Base-by-base conservation (phyloP, 2,888 invertebrate species). In the Salpingus planirostris region DNA sequence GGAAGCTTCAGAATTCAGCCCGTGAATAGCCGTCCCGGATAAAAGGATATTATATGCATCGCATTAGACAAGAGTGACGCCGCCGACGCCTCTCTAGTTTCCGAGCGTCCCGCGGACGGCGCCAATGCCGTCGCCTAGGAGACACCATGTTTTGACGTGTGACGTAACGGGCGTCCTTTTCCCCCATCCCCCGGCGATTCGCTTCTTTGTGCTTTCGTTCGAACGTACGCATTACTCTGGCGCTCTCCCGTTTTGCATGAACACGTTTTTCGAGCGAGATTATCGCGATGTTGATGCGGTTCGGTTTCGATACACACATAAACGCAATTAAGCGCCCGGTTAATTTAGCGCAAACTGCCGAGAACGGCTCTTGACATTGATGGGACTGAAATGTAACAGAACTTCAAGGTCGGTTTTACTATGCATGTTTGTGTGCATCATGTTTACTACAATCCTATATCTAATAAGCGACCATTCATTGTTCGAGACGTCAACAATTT, bases 71-170 rank as follows among this genome's bases (percentile, higher is more conserved):
- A 27, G 10, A n/a, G 11, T 33, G 40, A 36, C 31, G 29, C 32
- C 46, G 40, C 40, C 44, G 43, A 23, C 34, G 42, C 32, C 38
- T 28, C n/a, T n/a, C 34, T 44, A 39, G 46, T 47, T 40, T 35
- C 32, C 12, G 23, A 33, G 46, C 46, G 46, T 44, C 43, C 44
- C 45, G 42, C 30, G 5, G 18, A 35, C 39, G 58, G 54, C 57
- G 54, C 55, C 56, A 46, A 44, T 37, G 38, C 33, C 44, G 59
- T 60, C 46, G 44, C 51, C 54, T 51, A 43, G 54, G 43, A 50
- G 49, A 61, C 59, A 55, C 55, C 59, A 59, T 60, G 58, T 57
- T 59, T 55, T 57, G 55, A 52, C 45, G 46, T 42, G 51, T 58
- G 58, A 60, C 60, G 59, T 32, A 15, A 13, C 21, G 24, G 10